Evolutionary conservation across 2,888 invertebrate genomes (phyloP).

Genomic region (Xestia c-nigrum): DNA sequence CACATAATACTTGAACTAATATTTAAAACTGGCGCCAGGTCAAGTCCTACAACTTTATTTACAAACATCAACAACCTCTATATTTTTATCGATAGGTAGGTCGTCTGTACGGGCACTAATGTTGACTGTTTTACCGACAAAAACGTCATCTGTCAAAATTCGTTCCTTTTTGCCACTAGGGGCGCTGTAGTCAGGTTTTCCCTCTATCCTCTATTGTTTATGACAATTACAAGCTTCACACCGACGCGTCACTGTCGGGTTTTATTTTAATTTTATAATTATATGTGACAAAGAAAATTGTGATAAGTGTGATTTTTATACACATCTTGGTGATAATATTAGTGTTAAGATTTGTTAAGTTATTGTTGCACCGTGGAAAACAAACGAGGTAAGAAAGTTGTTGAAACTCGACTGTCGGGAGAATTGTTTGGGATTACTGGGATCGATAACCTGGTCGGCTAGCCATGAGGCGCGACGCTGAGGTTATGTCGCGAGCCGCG

Average conservation of each 20-base stretch:
- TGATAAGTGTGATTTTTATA: conserved; percentile 90
- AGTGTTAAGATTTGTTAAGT: conserved; percentile 90
- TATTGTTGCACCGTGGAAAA: conserved; percentile 86
- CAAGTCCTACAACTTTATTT: conserved; percentile 38
- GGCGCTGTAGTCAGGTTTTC: conserved; percentile 66
- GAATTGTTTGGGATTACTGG: conserved; percentile 89
- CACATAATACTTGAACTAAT: background rate
- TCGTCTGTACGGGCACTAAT: conserved; percentile 34
- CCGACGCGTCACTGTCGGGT: conserved; percentile 89
- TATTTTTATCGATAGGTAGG: conserved; percentile 5
- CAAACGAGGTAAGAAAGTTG: conserved; percentile 86
- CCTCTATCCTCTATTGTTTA: conserved; percentile 70
- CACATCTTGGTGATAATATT: conserved; percentile 89
- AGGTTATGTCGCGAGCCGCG: conserved; percentile 89
- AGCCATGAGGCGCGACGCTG: conserved; percentile 89
- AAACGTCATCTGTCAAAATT: conserved; percentile 62
- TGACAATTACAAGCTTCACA: conserved; percentile 83
- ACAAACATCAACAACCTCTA: conserved; percentile 50
- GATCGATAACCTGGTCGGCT: conserved; percentile 90
- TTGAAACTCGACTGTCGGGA: conserved; percentile 73
- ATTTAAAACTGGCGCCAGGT: conserved; percentile 26
- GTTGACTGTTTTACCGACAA: conserved; percentile 63
- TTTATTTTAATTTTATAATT: conserved; percentile 88
- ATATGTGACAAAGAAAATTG: conserved; percentile 89
- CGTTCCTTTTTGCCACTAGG: conserved; percentile 63